phyloP scores from a whole-genome alignment of 2,113 vertebrate species.

The Mungos mungo region DNA sequence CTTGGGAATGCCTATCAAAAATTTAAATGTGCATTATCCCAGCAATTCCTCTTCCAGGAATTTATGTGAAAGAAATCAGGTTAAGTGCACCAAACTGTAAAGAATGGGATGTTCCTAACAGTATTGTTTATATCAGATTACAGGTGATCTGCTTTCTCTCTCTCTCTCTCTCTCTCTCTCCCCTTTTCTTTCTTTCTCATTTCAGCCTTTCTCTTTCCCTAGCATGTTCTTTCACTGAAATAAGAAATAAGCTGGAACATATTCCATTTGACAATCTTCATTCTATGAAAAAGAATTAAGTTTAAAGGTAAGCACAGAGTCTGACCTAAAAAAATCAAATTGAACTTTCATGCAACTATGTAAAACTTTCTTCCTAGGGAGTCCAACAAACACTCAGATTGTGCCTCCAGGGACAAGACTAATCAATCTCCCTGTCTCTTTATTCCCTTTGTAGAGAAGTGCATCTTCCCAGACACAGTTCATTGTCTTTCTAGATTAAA shows the following conservation, averaged over 20 bases:
- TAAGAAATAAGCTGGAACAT: not conserved
- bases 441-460: not conserved
- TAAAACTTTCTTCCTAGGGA: not conserved
- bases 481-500: not conserved
- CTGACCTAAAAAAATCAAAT: not conserved
- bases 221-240: not conserved
- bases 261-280: not conserved
- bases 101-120: not conserved
- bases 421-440: not conserved
- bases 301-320: not conserved
- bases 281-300: not conserved
- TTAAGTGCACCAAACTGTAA: not conserved
- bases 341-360: not conserved
- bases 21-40: not conserved
- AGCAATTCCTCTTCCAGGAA: not conserved
- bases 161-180: not conserved
- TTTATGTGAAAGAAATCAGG: constrained; percentile 34
- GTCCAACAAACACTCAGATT: not conserved
- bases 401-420: not conserved
- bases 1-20: constrained; percentile 26
- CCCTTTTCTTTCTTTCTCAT: not conserved
- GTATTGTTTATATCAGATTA: not conserved
- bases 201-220: not conserved
- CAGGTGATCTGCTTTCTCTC: not conserved
- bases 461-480: not conserved